Conservation (phyloP, 92 coral and sea anemone genomes). For the Epizoanthus stellaris region DNA sequence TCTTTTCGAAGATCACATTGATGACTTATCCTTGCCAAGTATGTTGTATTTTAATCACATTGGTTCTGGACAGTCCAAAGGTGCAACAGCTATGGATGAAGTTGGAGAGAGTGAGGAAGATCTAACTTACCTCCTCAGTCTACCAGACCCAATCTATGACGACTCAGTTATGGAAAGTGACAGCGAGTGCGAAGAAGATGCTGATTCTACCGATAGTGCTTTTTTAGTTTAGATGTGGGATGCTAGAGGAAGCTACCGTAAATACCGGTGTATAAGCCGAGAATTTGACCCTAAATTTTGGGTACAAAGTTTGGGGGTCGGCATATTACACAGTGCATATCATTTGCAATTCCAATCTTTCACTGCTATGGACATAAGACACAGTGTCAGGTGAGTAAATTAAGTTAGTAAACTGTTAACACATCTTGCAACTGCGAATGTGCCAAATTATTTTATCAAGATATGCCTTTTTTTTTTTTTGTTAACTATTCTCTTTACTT, state of each 20-base stretch:
- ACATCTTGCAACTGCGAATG: no score
- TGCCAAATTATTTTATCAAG: no score
- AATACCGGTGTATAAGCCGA: no score
- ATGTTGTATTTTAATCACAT: not conserved
- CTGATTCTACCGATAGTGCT: not conserved
- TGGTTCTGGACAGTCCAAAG: not conserved
- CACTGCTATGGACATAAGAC: conserved; percentile 39
- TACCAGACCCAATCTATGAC: not conserved
- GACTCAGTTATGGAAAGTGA: not conserved
- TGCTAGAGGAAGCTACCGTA: not conserved
- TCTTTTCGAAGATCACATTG: not conserved
- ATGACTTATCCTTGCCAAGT: not conserved
- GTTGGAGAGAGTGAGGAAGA: not conserved
- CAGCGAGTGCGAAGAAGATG: not conserved
- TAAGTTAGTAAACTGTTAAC: not conserved
- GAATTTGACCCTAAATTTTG: no score
- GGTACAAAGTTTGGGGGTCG: no score
- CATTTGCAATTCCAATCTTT: conserved; percentile 24
- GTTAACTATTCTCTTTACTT: no score
- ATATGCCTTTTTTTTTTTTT: no score
- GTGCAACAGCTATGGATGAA: not conserved
- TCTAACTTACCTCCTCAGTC: not conserved
- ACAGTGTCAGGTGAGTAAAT: conserved; percentile 16
- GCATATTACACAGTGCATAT: not conserved
- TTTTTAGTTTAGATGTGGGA: not conserved